phyloP scores from a whole-genome alignment of 2,888 invertebrate genomes.

The Marronus borbonicus region DNA sequence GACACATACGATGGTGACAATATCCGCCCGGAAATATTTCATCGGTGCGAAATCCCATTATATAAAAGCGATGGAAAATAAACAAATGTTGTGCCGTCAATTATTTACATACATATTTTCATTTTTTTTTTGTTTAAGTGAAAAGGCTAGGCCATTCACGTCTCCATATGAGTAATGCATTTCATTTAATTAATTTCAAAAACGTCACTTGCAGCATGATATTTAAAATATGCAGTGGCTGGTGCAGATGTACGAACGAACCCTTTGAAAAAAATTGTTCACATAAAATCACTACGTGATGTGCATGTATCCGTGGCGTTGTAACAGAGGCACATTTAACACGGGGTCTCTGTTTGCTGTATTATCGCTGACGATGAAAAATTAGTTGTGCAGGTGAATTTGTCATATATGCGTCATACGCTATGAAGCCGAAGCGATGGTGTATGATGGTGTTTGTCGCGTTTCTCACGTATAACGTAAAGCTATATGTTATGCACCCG shows the following conservation, averaged over 20 bases:
- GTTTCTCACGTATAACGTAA: not conserved
- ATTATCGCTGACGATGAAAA: slow-evolving; percentile 13
- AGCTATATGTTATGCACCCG: not conserved
- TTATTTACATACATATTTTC: too few relatives aligned
- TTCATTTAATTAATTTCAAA: slow-evolving; percentile 17
- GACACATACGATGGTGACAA: too few relatives aligned
- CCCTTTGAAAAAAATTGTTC: not conserved
- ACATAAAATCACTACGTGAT: not conserved
- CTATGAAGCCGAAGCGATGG: slow-evolving; percentile 4
- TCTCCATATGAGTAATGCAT: slow-evolving; percentile 3
- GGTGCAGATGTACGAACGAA: not conserved
- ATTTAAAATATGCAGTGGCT: not conserved
- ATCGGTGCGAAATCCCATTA: too few relatives aligned
- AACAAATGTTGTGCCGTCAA: too few relatives aligned
- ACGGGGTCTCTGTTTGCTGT: not conserved
- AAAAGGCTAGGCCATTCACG: not conserved
- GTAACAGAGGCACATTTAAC: not conserved
- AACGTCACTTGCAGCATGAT: not conserved
- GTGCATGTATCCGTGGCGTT: not conserved
- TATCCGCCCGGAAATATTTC: too few relatives aligned
- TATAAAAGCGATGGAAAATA: too few relatives aligned
- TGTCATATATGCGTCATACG: not conserved
- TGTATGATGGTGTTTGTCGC: not conserved
- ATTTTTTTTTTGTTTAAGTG: not conserved
- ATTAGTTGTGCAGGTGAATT: slow-evolving; percentile 22